Percentiles rank a stretch among this genome's conserved stretches.
Evolutionary conservation across 1,140 invertebrate genomes (phyloP).

Genomic region (Hycleus cichorii): DNA sequence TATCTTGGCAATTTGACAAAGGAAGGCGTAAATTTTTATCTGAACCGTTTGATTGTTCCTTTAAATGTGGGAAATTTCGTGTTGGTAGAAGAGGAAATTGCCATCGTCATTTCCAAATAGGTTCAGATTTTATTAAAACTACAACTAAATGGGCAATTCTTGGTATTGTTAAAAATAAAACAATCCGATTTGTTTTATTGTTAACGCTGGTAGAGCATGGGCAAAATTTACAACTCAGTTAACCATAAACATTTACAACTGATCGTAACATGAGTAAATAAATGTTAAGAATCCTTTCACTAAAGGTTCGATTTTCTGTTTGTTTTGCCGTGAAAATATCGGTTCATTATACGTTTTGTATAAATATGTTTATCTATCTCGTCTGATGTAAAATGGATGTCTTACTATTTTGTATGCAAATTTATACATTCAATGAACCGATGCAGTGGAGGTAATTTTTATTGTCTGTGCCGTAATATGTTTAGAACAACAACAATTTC

Average conservation of each 20-base stretch:
- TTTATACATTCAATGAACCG: conserved; percentile 16
- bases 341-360: conserved; percentile 13
- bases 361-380: conserved; percentile 1
- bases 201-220: no score
- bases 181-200: no score
- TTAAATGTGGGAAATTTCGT: no score
- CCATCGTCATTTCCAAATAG: no score
- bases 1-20: no score
- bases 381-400: conserved; percentile 7
- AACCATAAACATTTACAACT: conserved; percentile 11
- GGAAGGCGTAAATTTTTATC: no score
- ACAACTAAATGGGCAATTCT: no score
- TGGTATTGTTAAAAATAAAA: no score
- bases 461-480: no score
- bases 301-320: neutral
- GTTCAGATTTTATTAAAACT: no score
- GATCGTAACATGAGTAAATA: neutral
- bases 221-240: neutral
- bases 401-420: conserved; percentile 11
- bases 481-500: no score
- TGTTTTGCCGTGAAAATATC: conserved; percentile 8
- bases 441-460: neutral
- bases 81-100: neutral
- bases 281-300: conserved; percentile 21
- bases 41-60: no score